Conservation (phyloP, 2,888 invertebrate genomes). For the Mactromeris polynyma region DNA sequence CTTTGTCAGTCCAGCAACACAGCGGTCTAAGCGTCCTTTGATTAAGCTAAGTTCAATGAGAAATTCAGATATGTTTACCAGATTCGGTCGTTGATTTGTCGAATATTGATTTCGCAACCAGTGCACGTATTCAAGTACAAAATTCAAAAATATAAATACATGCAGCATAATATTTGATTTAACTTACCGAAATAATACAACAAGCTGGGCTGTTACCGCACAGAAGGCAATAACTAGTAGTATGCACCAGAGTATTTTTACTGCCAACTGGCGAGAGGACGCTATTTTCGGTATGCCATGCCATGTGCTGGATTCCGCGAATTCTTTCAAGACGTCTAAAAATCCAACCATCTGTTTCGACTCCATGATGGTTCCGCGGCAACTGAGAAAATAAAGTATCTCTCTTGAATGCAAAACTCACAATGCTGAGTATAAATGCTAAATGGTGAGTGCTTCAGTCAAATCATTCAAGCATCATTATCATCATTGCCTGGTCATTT, state of each 20-base stretch:
- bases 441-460: not conserved
- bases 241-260: conserved; percentile 36
- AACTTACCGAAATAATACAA: conserved; percentile 14
- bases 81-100: too few relatives aligned
- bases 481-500: not conserved
- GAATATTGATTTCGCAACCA: too few relatives aligned
- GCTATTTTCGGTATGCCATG: conserved; percentile 44
- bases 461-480: not conserved
- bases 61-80: too few relatives aligned
- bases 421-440: not conserved
- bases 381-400: not conserved
- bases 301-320: conserved; percentile 33
- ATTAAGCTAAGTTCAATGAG: too few relatives aligned
- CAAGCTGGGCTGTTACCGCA: not conserved
- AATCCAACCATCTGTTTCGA: not conserved
- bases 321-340: conserved; percentile 20
- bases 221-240: conserved; percentile 8
- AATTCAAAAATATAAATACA: not conserved
- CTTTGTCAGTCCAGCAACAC: too few relatives aligned
- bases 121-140: too few relatives aligned
- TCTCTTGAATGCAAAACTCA: not conserved
- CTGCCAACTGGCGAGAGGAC: conserved; percentile 29
- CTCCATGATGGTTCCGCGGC: not conserved
- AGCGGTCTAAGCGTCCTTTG: too few relatives aligned
- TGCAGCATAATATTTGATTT: not conserved